These are phyloP conservation scores for Delphinus delphis DNA, from an alignment of 2,113 vertebrate species.

Conservation along the genomic window DNA sequence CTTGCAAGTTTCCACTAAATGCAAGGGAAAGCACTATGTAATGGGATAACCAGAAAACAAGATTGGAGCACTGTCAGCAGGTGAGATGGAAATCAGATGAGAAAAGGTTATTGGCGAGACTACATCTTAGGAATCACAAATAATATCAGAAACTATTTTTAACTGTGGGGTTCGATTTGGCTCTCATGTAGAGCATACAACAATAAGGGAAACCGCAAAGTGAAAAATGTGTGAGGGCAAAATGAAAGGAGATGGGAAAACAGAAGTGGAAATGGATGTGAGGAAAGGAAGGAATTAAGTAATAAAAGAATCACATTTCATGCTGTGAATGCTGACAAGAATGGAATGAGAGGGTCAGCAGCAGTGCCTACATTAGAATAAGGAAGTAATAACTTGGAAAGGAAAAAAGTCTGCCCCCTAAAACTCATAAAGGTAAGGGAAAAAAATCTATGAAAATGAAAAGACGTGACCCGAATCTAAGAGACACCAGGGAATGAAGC, in stretches of 20 bases:
- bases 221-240: neutral
- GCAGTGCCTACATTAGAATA: constrained; percentile 34
- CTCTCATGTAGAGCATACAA: accelerated
- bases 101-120: constrained; percentile 58
- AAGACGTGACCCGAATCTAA: neutral
- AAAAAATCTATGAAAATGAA: constrained; percentile 35
- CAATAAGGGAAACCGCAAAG: constrained; percentile 48
- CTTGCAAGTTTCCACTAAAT: constrained; percentile 39
- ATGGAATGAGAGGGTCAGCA: neutral
- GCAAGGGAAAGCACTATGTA: neutral
- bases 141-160: constrained; percentile 57
- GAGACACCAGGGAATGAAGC: neutral
- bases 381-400: neutral
- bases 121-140: constrained; percentile 50
- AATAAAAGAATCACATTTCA: neutral
- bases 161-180: constrained; percentile 19
- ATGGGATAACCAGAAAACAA: constrained; percentile 56
- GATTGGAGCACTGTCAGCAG: constrained; percentile 56
- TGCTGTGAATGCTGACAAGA: constrained; percentile 18
- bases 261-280: neutral
- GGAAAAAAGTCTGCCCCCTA: neutral
- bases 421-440: neutral
- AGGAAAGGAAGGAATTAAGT: constrained; percentile 27
- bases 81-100: constrained; percentile 42
- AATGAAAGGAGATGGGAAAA: constrained; percentile 62